phyloP scores from a whole-genome alignment of 2,797 vertebrate species.

The Toxotes lorentzi region DNA sequence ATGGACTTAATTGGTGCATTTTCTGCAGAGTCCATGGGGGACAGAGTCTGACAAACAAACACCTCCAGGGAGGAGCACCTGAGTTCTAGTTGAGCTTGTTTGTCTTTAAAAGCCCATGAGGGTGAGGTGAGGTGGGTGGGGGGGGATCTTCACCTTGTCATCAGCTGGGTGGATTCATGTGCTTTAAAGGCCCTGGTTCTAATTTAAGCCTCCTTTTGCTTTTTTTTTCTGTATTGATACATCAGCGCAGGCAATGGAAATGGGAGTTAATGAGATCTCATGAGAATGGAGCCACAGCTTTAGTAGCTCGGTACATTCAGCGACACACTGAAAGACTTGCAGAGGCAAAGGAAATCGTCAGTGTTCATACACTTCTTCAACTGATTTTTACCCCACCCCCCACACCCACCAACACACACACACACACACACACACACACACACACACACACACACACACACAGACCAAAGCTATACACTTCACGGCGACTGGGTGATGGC shows the following conservation, averaged over 20 bases:
- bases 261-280: slow-evolving; percentile 70
- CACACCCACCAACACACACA: background rate
- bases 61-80: slow-evolving; percentile 68
- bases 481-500: background rate
- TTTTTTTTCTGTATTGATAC: slow-evolving; percentile 38
- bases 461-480: background rate
- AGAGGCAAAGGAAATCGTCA: slow-evolving; percentile 12
- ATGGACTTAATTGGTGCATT: slow-evolving; percentile 64
- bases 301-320: background rate
- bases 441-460: background rate
- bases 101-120: slow-evolving; percentile 69
- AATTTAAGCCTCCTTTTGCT: slow-evolving; percentile 22
- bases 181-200: slow-evolving; percentile 39
- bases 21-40: slow-evolving; percentile 66
- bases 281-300: slow-evolving; percentile 43
- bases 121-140: background rate
- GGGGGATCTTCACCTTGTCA: slow-evolving; percentile 14
- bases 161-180: slow-evolving; percentile 20
- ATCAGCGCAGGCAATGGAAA: slow-evolving; percentile 27
- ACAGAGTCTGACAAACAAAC: slow-evolving; percentile 75
- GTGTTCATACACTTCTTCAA: background rate
- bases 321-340: slow-evolving; percentile 14
- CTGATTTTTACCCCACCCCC: background rate
- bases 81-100: slow-evolving; percentile 69
- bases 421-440: background rate